Conservation (phyloP, 1,140 invertebrate genomes). For the Reticulitermes speratus region DNA sequence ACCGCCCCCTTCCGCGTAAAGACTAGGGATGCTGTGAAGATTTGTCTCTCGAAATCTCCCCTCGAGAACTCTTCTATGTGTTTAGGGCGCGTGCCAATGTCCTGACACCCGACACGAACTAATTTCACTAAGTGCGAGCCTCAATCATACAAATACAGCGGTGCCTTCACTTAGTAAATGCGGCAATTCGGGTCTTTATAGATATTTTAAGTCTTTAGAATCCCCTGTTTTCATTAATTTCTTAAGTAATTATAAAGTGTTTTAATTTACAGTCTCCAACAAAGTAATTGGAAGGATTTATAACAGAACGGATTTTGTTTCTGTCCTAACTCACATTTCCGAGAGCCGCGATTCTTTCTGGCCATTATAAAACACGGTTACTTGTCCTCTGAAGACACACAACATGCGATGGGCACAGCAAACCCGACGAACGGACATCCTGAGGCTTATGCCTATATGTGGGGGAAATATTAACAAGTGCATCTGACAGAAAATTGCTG, state of each 20-base stretch:
- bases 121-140: constrained; percentile 1
- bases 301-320: no score
- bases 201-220: neutral
- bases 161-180: neutral
- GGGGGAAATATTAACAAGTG: no score
- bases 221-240: neutral
- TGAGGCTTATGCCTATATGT: no score
- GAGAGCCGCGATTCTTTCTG: no score
- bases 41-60: constrained; percentile 4
- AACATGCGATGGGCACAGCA: no score
- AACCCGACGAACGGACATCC: no score
- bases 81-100: constrained; percentile 9
- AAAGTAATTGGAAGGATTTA: no score
- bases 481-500: no score
- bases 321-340: no score
- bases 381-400: no score
- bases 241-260: neutral
- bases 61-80: neutral
- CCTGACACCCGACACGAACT: neutral
- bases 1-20: neutral
- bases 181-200: neutral
- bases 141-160: neutral
- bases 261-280: no score
- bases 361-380: no score
- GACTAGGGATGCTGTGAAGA: neutral